Evolutionary conservation across 2,888 invertebrate genomes (phyloP), one percentile per base, ranked within the genome.

Genomic region (Matsumyia berberina): DNA sequence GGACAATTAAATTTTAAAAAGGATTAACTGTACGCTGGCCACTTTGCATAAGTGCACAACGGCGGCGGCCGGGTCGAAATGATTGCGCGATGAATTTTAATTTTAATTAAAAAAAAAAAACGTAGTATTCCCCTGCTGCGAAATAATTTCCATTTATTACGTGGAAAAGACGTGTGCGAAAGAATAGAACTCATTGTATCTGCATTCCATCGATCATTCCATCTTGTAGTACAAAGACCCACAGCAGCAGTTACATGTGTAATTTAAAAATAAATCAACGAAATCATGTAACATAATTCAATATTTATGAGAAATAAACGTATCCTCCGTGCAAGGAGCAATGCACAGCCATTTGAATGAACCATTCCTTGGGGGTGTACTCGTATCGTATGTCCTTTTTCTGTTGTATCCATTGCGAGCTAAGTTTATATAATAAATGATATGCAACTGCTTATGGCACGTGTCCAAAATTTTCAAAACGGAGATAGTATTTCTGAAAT

Each of bases 361-460:
- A 7, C 24, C 39, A 42, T 1, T 39, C 17, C 11, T 9, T 12
- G 42, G 53, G 57, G 44, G 39, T 69, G 69, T 55, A n/a, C 17
- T 55, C 8, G 9, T 15, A 24, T 51, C 19, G 51, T 51, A 53
- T 53, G n/a, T n/a, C n/a, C 62, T 15, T 39, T n/a, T 29, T n/a
- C 31, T 19, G 46, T 33, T 31, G 15, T 42, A 37, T 11, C 37
- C 35, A 37, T 15, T 64, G 8, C 8, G 15, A 11, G 12, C 33
- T 57, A 31, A 19, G 12, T 58, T 76, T 67, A 58, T 51, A 51
- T 42, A 67, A 51, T 19, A 67, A 76, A 67, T 76, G 76, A 29
- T 46, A 70, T 76, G 64, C 70, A 82, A 82, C 70, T 76, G 76
- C 37, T 76, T 17, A n/a, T 82, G 81, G 64, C 81, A 82, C 81